Conservation (phyloP, 1,140 invertebrate species). For the Lucilia cuprina region DNA sequence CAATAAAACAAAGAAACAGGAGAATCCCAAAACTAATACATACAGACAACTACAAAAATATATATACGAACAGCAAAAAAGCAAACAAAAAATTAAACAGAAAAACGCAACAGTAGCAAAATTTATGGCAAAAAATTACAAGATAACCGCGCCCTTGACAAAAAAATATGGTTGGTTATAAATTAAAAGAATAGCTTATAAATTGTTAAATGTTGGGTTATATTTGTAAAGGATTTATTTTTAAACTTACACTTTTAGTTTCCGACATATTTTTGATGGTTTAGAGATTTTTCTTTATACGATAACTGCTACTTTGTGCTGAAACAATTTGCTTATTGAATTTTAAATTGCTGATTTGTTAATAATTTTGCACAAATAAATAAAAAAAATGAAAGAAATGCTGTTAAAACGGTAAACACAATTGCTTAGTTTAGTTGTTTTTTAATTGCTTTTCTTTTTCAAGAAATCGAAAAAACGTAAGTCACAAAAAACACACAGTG, state of each 20-base stretch:
- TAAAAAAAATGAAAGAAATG: background rate
- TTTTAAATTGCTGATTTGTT: background rate
- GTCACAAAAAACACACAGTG: background rate
- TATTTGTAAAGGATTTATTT: background rate
- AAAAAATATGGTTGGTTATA: background rate
- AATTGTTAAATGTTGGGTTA: background rate
- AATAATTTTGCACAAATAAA: background rate
- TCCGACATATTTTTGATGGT: slow-evolving; percentile 52
- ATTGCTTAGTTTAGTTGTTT: background rate
- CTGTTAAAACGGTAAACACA: background rate
- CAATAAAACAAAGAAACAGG: background rate
- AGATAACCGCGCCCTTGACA: slow-evolving; percentile 41
- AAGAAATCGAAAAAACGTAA: background rate
- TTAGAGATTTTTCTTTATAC: background rate
- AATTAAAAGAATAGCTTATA: background rate
- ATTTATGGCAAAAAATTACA: background rate
- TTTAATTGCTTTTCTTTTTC: background rate
- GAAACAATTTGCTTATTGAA: background rate
- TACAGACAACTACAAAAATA: background rate
- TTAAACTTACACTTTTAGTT: slow-evolving; percentile 57
- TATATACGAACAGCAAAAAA: slow-evolving; percentile 6
- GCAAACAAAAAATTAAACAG: background rate
- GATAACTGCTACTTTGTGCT: background rate
- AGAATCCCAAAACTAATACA: slow-evolving; percentile 10
- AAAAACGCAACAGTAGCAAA: background rate